Conservation (phyloP, 2,888 invertebrate species). For the Rhopalosiphum nymphaeae region DNA sequence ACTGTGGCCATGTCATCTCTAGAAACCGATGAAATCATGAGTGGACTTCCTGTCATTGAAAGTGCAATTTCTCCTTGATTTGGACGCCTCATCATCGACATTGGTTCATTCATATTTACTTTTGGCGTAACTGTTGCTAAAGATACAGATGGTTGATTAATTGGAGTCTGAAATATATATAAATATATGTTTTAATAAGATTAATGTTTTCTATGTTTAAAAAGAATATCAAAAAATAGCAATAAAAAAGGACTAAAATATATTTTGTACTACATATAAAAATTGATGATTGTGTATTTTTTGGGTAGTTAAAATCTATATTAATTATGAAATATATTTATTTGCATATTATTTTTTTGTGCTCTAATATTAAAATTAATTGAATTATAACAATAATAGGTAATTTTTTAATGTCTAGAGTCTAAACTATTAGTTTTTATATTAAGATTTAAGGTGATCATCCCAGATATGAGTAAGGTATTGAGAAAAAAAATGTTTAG, state of each 20-base stretch:
- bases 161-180: slow-evolving; percentile 58
- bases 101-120: slow-evolving; percentile 66
- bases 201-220: background rate
- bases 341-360: background rate
- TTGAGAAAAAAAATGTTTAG: background rate
- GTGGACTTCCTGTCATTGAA: slow-evolving; percentile 66
- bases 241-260: too few species aligned
- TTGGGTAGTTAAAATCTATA: too few species aligned
- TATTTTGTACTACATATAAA: too few species aligned
- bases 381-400: background rate
- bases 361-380: background rate
- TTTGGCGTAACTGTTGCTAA: slow-evolving; percentile 64
- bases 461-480: background rate
- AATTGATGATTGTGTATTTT: too few species aligned
- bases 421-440: too few species aligned
- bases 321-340: too few species aligned
- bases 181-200: background rate
- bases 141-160: slow-evolving; percentile 51
- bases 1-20: slow-evolving; percentile 66
- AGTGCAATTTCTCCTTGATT: slow-evolving; percentile 66
- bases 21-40: slow-evolving; percentile 65
- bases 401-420: background rate
- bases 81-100: slow-evolving; percentile 66
- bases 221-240: background rate
- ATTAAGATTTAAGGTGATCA: too few species aligned